Conservation (phyloP, 2,113 vertebrate genomes). For the Paracanthobrama guichenoti region DNA sequence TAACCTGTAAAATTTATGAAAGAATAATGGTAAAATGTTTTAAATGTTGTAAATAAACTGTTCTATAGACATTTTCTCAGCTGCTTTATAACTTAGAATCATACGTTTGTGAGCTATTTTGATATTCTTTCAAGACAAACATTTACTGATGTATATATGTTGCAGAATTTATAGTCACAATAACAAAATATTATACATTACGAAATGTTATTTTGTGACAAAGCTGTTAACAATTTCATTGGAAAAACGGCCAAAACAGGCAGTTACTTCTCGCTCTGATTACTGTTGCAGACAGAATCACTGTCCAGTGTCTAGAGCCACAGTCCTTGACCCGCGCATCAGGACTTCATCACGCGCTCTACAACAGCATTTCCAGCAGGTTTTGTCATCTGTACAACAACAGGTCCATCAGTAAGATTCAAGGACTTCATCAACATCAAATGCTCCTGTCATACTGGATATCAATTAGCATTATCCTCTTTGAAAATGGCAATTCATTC, state of each 20-base stretch:
- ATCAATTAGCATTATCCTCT: background rate
- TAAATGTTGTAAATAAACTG: background rate
- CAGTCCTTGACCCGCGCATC: conserved; percentile 41
- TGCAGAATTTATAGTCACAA: conserved; percentile 23
- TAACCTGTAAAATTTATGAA: background rate
- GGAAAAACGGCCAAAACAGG: background rate
- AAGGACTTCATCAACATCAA: background rate
- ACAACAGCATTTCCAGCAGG: background rate
- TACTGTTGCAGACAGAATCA: background rate
- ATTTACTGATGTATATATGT: background rate
- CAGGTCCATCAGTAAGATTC: background rate
- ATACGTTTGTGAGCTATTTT: background rate
- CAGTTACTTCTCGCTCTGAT: background rate
- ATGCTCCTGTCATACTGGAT: background rate
- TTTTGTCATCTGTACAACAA: background rate
- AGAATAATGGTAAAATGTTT: background rate
- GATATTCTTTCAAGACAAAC: conserved; percentile 16
- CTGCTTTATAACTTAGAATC: background rate
- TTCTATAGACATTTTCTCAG: background rate
- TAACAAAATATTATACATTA: background rate
- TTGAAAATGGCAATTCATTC: background rate
- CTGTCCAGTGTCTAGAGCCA: conserved; percentile 21
- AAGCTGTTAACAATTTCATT: conserved; percentile 4
- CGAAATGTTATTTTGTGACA: conserved; percentile 21
- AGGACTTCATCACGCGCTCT: conserved; percentile 26